phyloP scores from a whole-genome alignment of 1,140 invertebrate species.

The Papilio xuthus region DNA sequence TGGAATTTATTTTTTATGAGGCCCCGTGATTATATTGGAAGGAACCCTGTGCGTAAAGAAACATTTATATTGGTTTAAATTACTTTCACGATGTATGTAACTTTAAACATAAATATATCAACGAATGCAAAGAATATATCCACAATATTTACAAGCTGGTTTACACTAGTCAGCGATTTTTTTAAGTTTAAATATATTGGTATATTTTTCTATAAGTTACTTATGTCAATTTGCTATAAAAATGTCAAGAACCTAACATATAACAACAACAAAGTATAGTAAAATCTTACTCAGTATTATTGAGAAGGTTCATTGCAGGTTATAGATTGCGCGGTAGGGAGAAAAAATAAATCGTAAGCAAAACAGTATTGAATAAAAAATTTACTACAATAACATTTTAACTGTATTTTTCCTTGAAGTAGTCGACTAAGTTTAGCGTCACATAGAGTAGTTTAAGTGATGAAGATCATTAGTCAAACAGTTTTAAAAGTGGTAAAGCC shows the following conservation, averaged over 20 bases:
- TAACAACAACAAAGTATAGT: not conserved
- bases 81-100: not conserved
- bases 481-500: no score
- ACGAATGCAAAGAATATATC: not conserved
- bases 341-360: not conserved
- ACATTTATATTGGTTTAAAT: no score
- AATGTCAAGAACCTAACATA: not conserved
- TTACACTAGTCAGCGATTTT: not conserved
- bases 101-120: not conserved
- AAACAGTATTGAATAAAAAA: not conserved
- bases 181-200: not conserved
- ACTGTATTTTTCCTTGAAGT: not conserved
- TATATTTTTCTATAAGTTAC: slow-evolving; percentile 2
- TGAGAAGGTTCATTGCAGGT: not conserved
- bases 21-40: no score
- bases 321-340: not conserved
- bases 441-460: not conserved
- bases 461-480: not conserved
- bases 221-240: not conserved
- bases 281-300: not conserved
- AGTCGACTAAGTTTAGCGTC: not conserved
- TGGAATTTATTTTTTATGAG: no score
- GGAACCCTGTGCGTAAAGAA: no score
- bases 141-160: not conserved
- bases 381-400: no score